These are phyloP conservation scores for Horisme vitalbata DNA, from an alignment of 2,888 invertebrate genomes.

Conservation along the genomic window DNA sequence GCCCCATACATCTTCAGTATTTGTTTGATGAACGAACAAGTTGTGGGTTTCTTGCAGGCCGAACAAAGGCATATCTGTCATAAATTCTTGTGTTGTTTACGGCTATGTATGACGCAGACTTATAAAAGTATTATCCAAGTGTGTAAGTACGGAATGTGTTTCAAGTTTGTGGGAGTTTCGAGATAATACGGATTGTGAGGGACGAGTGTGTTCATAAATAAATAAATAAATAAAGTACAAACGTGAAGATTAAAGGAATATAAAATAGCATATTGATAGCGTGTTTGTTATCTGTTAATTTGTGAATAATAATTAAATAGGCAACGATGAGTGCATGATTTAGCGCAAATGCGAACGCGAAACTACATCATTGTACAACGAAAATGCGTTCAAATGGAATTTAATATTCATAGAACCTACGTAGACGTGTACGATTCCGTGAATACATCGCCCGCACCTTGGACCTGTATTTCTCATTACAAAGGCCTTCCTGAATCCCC, in stretches of 20 bases:
- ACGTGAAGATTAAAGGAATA: too few species aligned
- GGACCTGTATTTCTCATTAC: conserved; percentile 74
- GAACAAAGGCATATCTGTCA: conserved; percentile 69
- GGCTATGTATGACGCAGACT: conserved; percentile 68
- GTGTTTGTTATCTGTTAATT: too few species aligned
- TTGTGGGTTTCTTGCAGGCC: conserved; percentile 56
- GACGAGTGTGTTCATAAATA: too few species aligned
- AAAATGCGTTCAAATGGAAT: conserved; percentile 79
- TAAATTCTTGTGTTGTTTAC: conserved; percentile 69
- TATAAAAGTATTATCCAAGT: conserved; percentile 59
- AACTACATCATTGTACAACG: conserved; percentile 68
- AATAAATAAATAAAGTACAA: too few species aligned
- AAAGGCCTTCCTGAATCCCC: conserved; percentile 73
- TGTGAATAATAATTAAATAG: not conserved
- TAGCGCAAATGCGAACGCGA: conserved; percentile 21
- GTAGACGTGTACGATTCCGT: conserved; percentile 75
- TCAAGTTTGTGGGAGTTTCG: conserved; percentile 48
- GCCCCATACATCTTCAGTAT: conserved; percentile 73
- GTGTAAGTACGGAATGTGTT: conserved; percentile 55
- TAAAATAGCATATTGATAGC: too few species aligned
- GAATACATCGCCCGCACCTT: conserved; percentile 79
- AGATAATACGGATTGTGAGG: conserved; percentile 54
- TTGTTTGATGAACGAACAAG: conserved; percentile 74
- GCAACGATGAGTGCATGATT: not conserved
- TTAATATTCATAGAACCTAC: conserved; percentile 81